Conservation (phyloP, 2,797 vertebrate species). For the Gymnothorax javanicus region DNA sequence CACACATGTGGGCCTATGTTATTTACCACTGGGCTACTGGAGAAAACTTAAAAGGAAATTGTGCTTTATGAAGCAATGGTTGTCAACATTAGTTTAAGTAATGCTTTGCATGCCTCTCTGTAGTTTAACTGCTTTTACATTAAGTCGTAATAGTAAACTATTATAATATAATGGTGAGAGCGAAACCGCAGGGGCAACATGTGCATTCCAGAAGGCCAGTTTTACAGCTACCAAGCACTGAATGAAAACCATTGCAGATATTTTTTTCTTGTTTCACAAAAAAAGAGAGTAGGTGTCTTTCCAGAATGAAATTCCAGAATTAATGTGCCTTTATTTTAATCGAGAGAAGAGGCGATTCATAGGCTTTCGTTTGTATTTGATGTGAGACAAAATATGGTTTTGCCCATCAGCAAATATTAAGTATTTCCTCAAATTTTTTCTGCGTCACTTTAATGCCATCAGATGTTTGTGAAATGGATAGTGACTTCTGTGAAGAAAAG, state of each 20-base stretch:
- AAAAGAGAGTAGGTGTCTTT: not conserved
- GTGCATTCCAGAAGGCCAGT: constrained; percentile 56
- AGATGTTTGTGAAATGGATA: not conserved
- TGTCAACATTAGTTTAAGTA: constrained; percentile 48
- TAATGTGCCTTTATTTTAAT: not conserved
- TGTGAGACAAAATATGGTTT: not conserved
- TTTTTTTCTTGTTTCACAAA: not conserved
- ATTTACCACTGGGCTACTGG: constrained; percentile 20
- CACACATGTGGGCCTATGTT: not conserved
- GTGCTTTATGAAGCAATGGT: constrained; percentile 45
- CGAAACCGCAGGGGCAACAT: constrained; percentile 60
- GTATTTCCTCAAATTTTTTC: not conserved
- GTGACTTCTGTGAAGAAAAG: not conserved
- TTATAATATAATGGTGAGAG: constrained; percentile 55
- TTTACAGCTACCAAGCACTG: constrained; percentile 38
- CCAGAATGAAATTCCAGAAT: not conserved
- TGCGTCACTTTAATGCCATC: not conserved
- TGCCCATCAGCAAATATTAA: not conserved
- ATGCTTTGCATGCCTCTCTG: constrained; percentile 50
- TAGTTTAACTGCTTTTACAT: constrained; percentile 45
- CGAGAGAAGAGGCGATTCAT: not conserved
- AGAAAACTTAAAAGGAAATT: constrained; percentile 47
- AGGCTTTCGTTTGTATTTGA: not conserved
- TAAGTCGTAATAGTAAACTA: constrained; percentile 56
- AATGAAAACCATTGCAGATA: not conserved